Evolutionary conservation across 2,888 invertebrate genomes (phyloP).

Genomic region (Pseudococcus viburni): DNA sequence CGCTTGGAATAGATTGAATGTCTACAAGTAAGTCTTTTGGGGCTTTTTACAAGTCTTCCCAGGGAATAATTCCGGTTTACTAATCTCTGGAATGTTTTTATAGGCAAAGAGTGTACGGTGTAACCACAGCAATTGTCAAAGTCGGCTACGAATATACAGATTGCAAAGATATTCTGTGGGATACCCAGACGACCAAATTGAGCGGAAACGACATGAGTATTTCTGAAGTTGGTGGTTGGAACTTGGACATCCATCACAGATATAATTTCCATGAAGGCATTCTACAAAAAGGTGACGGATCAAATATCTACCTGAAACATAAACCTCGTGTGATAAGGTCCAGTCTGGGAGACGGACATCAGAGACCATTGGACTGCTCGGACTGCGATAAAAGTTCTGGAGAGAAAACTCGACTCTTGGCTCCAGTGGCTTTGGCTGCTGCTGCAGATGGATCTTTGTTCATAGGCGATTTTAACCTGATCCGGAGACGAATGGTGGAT

Average conservation of each 20-base stretch:
- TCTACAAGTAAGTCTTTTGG: conserved; percentile 77
- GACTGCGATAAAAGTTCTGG: conserved; percentile 83
- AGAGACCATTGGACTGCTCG: conserved; percentile 86
- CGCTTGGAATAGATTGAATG: conserved; percentile 96
- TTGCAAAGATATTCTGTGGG: conserved; percentile 95
- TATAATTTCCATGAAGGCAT: conserved; percentile 99
- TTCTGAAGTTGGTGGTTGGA: conserved; percentile 98
- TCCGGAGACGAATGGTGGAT: conserved; percentile 88
- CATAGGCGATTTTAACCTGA: conserved; percentile 95
- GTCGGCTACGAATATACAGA: conserved; percentile 97
- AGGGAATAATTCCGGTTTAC: not conserved
- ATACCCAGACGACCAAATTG: conserved; percentile 93
- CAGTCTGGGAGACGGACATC: conserved; percentile 92
- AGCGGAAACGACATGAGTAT: conserved; percentile 98
- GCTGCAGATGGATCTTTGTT: conserved; percentile 94
- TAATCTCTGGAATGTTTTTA: not conserved
- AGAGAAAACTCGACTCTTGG: conserved; percentile 84
- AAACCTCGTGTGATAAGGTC: conserved; percentile 92
- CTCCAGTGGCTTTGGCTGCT: conserved; percentile 92
- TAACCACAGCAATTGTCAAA: conserved; percentile 93
- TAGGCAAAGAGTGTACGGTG: conserved; percentile 94
- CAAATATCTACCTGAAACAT: conserved; percentile 93
- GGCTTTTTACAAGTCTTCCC: not conserved
- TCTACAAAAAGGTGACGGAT: conserved; percentile 96
- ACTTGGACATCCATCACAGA: conserved; percentile 96